These are phyloP conservation scores for Machimus atricapillus DNA, from an alignment of 2,888 invertebrate genomes.

Conservation along the genomic window DNA sequence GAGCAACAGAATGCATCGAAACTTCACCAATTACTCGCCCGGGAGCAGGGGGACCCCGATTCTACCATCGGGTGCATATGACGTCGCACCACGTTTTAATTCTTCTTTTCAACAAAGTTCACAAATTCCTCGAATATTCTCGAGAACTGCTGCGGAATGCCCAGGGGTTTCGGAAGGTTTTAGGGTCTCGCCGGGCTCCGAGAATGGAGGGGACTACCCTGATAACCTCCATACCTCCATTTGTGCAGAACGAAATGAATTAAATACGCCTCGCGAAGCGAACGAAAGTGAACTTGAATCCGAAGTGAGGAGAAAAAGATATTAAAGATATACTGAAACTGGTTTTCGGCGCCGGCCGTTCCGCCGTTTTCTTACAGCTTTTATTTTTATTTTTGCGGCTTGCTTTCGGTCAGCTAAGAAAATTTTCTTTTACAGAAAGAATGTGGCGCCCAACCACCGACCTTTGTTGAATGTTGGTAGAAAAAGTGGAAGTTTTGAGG, in stretches of 20 bases:
- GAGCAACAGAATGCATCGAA: not conserved
- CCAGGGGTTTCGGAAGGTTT: not conserved
- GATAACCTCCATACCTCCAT: not conserved
- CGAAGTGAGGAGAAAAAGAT: not conserved
- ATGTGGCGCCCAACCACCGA: not conserved
- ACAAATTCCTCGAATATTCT: not conserved
- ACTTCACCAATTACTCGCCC: not conserved
- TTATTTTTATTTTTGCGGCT: not conserved
- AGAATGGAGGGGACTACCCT: not conserved
- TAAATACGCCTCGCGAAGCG: not conserved
- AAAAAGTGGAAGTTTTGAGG: not conserved
- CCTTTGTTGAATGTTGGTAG: not conserved
- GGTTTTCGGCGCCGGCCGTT: constrained; percentile 3
- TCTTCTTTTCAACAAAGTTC: not conserved
- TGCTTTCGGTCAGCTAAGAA: not conserved
- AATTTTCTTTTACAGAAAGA: not conserved
- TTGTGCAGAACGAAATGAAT: not conserved
- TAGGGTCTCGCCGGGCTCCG: too few relatives aligned
- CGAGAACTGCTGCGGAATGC: not conserved
- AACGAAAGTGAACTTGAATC: constrained; percentile 25
- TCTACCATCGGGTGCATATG: not conserved
- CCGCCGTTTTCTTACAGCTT: not conserved
- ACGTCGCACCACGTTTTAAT: not conserved
- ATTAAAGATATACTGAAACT: not conserved
- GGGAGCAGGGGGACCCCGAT: not conserved